Evolutionary conservation across 1,140 invertebrate genomes (phyloP).

Genomic region (Myzus persicae): DNA sequence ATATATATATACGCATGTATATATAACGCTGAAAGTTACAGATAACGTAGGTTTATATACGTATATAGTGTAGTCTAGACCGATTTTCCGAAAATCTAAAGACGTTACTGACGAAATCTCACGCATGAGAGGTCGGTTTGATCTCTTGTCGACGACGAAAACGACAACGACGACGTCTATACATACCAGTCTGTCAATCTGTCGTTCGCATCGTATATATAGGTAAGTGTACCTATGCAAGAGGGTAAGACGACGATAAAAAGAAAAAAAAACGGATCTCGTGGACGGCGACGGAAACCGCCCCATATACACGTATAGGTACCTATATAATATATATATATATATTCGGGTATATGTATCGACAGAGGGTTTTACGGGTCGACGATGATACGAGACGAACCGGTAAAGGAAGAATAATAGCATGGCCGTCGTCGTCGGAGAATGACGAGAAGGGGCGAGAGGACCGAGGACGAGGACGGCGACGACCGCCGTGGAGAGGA

Average conservation of each 20-base stretch:
- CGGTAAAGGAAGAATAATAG: conserved; percentile 29
- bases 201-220: not conserved
- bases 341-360: not conserved
- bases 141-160: not conserved
- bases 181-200: not conserved
- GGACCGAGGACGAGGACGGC: too few relatives aligned
- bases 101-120: not conserved
- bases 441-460: not conserved
- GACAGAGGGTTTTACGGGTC: not conserved
- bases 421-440: not conserved
- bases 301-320: too few relatives aligned
- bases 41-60: not conserved
- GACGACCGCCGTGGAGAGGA: not conserved
- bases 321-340: not conserved
- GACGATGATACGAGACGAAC: conserved; percentile 9
- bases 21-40: not conserved
- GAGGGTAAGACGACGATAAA: not conserved
- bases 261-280: not conserved
- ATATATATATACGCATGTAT: not conserved
- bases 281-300: not conserved
- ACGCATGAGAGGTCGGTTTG: conserved; percentile 1
- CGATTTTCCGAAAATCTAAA: not conserved
- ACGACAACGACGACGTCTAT: not conserved
- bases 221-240: not conserved
- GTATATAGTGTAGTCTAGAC: not conserved